Evolutionary conservation across 2,113 vertebrate genomes (phyloP), one percentile per base, ranked within the genome.

Genomic region (Euleptes europaea): DNA sequence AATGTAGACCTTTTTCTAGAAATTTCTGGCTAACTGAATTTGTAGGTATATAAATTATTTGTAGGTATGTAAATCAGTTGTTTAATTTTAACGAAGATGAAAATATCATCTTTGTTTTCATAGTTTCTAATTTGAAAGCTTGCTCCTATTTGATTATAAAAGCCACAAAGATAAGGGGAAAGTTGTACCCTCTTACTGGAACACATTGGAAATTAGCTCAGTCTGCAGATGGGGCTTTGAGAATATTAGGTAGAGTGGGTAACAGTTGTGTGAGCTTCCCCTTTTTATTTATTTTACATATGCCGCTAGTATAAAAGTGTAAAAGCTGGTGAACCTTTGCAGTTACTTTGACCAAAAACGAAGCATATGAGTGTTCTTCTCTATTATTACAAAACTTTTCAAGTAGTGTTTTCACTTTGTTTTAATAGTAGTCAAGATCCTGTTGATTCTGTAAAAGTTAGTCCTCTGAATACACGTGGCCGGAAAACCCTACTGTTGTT

Each of bases 61-160:
- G 65, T 66, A 67, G n/a, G n/a, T 67, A 3, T 33, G 13, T n/a
- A 33, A 67, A 67, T n/a, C n/a, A 33, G n/a, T n/a, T 3, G 5
- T 33, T 67, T 67, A n/a, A 33, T 67, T 67, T 11, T 12, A 66
- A 19, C 12, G 7, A n/a, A 12, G 65, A 13, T 66, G 65, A 49
- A 47, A 66, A 66, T 66, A 31, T 66, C 26, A 12, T 31, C 31
- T 66, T 5, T 66, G 65, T 66, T 13, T n/a, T 66, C 31, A 66
- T 3, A 28, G 26, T n/a, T 57, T 42, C 19, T 79, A 0, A 0
- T 0, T 79, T 90, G 75, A 81, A 63, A 7, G 80, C 38, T 67
- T 80, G 42, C 44, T 89, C 11, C n/a, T 57, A 82, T 60, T 71
- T 73, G 72, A 65, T 26, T 72, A 84, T 82, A 90, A 93, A 65